Evolutionary conservation across 1,140 invertebrate species (phyloP), one percentile per base, ranked within the genome.

Genomic region (Drosophila biarmipes): DNA sequence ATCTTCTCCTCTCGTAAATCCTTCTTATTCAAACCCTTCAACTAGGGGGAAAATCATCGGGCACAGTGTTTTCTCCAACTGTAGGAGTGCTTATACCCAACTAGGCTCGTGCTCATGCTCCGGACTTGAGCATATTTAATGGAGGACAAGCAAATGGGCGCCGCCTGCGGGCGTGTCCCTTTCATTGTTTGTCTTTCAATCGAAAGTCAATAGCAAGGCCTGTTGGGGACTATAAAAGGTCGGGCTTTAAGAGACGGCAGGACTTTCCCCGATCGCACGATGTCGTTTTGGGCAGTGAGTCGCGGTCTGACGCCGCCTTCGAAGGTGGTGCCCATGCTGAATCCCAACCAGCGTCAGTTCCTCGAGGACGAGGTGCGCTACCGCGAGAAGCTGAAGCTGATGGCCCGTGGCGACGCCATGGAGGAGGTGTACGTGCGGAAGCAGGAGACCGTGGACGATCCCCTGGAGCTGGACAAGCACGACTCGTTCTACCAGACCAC

Each of bases 401-500:
- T 90, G 29, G 86, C 68, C 0, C 66, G 76, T 5, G 87, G 81
- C 46, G 73, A 77, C 40, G 58, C 67, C 51, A 51, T 87, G 43
- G 69, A 89, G 11, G 73, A 90, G 71, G 67, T 87, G 15, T 92
- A 90, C 37, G 76, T 92, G 8, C 80, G 90, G 35, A 90, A 86
- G 6, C 54, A 78, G 27, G 85, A 92, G 35, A 86, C 78, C 0
- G 79, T 91, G 0, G 80, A 90, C 14, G 92, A 93, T 81, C 91
- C 85, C 0, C 69, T 90, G 4, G 78, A 93, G 34, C 73, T 94
- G 58, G 93, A 95, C 58, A 92, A 94, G 66, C 94, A 95, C 55
- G 95, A 95, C 71, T 94, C 93, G 34, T 95, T 95, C 77, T 95
- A 95, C 77, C 87, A 94, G 11, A 95, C 94, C 0, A 95, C 95